Conservation (phyloP, 1,140 invertebrate species). For the Parasteatoda tepidariorum region DNA sequence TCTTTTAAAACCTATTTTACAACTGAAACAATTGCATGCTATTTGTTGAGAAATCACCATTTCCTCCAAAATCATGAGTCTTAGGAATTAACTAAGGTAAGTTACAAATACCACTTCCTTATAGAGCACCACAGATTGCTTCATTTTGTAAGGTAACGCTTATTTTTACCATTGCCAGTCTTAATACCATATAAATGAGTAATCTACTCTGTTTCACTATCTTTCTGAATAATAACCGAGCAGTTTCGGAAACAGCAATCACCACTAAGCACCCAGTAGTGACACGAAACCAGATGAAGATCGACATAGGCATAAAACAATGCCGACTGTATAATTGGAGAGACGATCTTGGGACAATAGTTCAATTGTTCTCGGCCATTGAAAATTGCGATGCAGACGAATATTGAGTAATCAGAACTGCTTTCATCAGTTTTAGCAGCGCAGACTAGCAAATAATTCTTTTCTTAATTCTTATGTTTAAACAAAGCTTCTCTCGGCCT, state of each 20-base stretch:
- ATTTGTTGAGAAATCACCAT: too few species aligned
- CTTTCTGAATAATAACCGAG: slow-evolving; percentile 18
- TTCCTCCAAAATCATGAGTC: too few species aligned
- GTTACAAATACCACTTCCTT: too few species aligned
- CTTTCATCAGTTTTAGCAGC: slow-evolving; percentile 36
- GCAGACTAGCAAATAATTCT: slow-evolving; percentile 38
- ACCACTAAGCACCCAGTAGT: slow-evolving; percentile 27
- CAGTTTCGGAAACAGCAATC: slow-evolving; percentile 25
- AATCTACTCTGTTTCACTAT: not conserved
- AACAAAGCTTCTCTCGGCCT: slow-evolving; percentile 26
- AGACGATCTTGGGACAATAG: slow-evolving; percentile 42
- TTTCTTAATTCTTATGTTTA: slow-evolving; percentile 35
- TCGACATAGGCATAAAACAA: slow-evolving; percentile 45
- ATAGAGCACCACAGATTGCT: not conserved
- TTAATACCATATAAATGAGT: not conserved
- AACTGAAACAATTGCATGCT: too few species aligned
- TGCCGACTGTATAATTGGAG: slow-evolving; percentile 43
- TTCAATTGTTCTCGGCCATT: slow-evolving; percentile 50
- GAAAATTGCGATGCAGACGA: slow-evolving; percentile 47
- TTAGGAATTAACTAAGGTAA: too few species aligned
- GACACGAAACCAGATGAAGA: slow-evolving; percentile 39
- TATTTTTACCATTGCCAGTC: not conserved
- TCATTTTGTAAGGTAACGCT: not conserved
- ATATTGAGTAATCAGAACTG: slow-evolving; percentile 52
- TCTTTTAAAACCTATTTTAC: too few species aligned